These are phyloP conservation scores for Monochamus alternatus DNA, from an alignment of 2,888 invertebrate genomes.

Conservation along the genomic window DNA sequence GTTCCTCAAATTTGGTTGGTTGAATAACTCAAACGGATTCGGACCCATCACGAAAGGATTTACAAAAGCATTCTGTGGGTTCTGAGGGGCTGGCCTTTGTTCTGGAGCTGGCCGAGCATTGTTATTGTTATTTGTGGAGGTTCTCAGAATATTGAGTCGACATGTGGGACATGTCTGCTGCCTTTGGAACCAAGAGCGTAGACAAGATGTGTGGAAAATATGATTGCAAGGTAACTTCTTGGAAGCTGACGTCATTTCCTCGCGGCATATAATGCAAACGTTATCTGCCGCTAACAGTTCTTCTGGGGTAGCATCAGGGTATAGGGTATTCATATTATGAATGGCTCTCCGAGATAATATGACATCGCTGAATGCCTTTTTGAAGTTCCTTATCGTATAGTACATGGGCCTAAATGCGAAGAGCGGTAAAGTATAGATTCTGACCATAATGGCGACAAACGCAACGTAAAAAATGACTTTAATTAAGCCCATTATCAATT, in stretches of 20 bases:
- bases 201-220: constrained; percentile 98
- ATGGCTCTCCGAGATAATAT: constrained; percentile 97
- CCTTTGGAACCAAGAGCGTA: constrained; percentile 99
- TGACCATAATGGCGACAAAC: constrained; percentile 96
- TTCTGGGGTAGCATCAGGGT: constrained; percentile 95
- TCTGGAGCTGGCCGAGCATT: constrained; percentile 57
- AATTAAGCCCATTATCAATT: constrained; percentile 92
- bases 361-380: constrained; percentile 97
- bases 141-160: constrained; percentile 83
- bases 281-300: constrained; percentile 95
- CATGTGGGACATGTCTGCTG: constrained; percentile 99
- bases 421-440: constrained; percentile 95
- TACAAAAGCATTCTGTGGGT: constrained; percentile 60
- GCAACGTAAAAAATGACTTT: constrained; percentile 86
- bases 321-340: constrained; percentile 97
- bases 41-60: constrained; percentile 58
- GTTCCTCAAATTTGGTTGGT: constrained; percentile 51
- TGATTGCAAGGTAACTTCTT: constrained; percentile 99
- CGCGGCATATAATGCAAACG: constrained; percentile 98
- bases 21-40: constrained; percentile 64
- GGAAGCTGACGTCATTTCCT: constrained; percentile 82
- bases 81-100: constrained; percentile 45
- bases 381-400: constrained; percentile 97
- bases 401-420: constrained; percentile 99
- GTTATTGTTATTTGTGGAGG: constrained; percentile 58